Evolutionary conservation across 2,113 vertebrate genomes (phyloP), one percentile per base, ranked within the genome.

Genomic region (Malurus elegans): DNA sequence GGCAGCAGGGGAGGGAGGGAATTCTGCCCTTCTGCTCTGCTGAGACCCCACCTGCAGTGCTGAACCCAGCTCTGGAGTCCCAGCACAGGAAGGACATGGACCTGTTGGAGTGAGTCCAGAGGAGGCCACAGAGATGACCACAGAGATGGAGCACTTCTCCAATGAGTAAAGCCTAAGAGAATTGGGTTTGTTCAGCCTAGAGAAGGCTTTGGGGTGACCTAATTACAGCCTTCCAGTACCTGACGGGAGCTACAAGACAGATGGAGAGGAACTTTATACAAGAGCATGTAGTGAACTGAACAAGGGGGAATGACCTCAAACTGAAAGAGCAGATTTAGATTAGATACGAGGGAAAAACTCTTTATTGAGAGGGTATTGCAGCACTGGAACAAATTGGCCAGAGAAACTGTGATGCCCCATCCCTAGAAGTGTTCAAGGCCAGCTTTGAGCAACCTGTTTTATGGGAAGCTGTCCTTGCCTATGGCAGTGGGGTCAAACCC

Each of bases 61-160:
- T 51, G 38, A 29, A 53, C 20, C 38, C 78, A 69, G 19, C 54
- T 54, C 47, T 69, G 47, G 5, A 11, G 4, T 3, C 29, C 6
- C 38, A 69, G 17, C 34, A 75, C 20, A 42, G 31, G 14, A 61
- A 54, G 25, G 25, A 36, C 6, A 23, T 10, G 23, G 14, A 81
- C 0, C 45, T n/a, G 28, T 0, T 34, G 38, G 29, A 82, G 11
- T 0, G 0, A 54, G 14, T 29, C 47, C 62, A 54, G 23, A 47
- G 16, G 8, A 89, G 8, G 18, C 10, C 7, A 61, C 0, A 0
- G 16, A 58, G 28, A 51, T 8, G 5, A 58, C 10, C 28, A 75
- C 17, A 26, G 29, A 20, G 21, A 47, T 18, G 29, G 17, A 69
- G 17, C 5, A 67, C 10, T 6, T 14, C 47, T 60, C 20, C n/a